Percentiles rank a stretch among this genome's conserved stretches.
Evolutionary conservation across 35 echinoderm and acorn worm genomes (phyloP).

Genomic region (Diadema setosum): DNA sequence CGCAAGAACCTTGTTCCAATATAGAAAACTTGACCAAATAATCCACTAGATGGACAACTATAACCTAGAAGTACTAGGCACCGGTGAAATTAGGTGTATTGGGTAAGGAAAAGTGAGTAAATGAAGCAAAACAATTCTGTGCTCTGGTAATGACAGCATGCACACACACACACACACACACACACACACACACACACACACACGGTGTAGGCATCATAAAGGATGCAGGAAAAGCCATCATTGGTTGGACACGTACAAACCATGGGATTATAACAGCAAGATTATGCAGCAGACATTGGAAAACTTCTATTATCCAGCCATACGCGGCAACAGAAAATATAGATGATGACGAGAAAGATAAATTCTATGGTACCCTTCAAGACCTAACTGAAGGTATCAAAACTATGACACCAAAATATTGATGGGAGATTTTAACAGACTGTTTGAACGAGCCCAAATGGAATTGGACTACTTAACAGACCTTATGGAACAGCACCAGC

Average conservation of each 20-base stretch:
- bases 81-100: neutral
- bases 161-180: too few species aligned
- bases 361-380: neutral
- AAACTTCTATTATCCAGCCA: neutral
- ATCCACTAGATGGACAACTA: neutral
- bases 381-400: neutral
- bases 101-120: neutral
- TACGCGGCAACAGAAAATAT: neutral
- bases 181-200: neutral
- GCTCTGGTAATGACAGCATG: too few species aligned
- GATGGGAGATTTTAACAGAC: neutral
- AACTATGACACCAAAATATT: neutral
- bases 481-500: too few species aligned
- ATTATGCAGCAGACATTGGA: neutral
- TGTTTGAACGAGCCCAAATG: too few species aligned
- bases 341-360: neutral
- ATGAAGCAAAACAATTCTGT: neutral
- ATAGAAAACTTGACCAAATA: neutral
- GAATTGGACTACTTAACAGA: too few species aligned
- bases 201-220: neutral
- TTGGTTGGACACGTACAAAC: neutral
- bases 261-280: neutral
- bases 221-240: neutral
- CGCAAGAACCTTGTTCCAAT: neutral
- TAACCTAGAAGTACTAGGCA: neutral